A percentile compares a stretch with the other conserved stretches of the same genome.
These are phyloP conservation scores for Thymelicus lineola DNA, from an alignment of 2,888 invertebrate genomes.

Conservation along the genomic window DNA sequence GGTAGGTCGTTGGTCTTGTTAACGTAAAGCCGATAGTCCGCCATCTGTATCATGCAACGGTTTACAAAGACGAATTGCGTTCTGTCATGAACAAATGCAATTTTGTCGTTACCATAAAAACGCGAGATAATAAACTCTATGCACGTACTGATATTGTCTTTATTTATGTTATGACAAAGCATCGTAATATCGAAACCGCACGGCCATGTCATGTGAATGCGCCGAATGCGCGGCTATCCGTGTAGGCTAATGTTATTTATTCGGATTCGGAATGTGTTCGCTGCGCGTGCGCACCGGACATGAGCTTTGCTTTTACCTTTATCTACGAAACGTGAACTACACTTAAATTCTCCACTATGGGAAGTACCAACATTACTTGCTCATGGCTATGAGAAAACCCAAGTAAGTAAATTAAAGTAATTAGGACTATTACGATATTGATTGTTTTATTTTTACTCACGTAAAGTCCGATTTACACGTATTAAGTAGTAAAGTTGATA, in stretches of 20 bases:
- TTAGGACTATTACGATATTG: too few relatives aligned
- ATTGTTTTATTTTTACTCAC: too few relatives aligned
- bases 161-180: conserved; percentile 21
- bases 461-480: too few relatives aligned
- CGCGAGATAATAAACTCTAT: too few relatives aligned
- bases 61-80: conserved; percentile 14
- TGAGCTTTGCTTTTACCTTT: conserved; percentile 35
- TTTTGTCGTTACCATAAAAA: too few relatives aligned
- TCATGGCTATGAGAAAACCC: neutral
- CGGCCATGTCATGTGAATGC: conserved; percentile 30
- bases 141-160: neutral
- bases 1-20: conserved; percentile 10
- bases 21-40: conserved; percentile 4
- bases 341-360: conserved; percentile 27
- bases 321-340: conserved; percentile 35
- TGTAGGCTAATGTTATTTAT: conserved; percentile 28
- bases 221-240: conserved; percentile 7
- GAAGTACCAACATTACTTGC: conserved; percentile 13
- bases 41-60: neutral
- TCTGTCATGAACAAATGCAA: neutral
- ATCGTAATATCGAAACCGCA: conserved; percentile 8
- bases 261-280: conserved; percentile 30
- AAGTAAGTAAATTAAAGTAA: neutral
- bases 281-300: conserved; percentile 34
- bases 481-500: too few relatives aligned